Evolutionary conservation across 2,797 vertebrate genomes (phyloP), one percentile per base, ranked within the genome.

Genomic region (Hozukius guyotensis): DNA sequence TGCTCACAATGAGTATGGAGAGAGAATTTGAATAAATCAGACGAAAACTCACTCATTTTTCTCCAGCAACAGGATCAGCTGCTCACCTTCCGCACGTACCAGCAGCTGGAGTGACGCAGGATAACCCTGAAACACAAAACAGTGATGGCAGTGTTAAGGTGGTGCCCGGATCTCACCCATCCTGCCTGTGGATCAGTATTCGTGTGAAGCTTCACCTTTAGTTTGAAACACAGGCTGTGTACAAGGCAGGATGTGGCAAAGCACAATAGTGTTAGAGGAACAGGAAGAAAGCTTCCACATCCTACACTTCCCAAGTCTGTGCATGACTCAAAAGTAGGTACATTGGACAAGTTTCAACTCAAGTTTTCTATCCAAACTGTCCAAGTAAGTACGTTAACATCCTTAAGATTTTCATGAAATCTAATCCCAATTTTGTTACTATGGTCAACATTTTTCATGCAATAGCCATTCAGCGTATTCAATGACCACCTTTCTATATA

Each of bases 21-120:
- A 27, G 20, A 80, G 38, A 78, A 73, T 65, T 56, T 32, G 52
- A 74, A 79, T 53, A 5, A 77, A 80, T 75, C 46, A 24, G 14
- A 67, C 52, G 49, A 69, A 63, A 81, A 96, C 98, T 98, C 89
- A 99, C 98, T 97, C 95, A 24, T 99, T 99, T 93, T 97, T 97
- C 87, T 98, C 95, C 95, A 99, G 93, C 42, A 88, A 74, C 59
- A 99, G 90, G 94, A 97, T 93, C 89, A 99, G 94, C 72, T 92
- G 95, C 87, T 94, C 91, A 71, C 92, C 94, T 90, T 96, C 96
- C 29, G 93, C 95, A 81, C 83, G 91, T 74, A 99, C 91, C 85
- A 95, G 92, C 89, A 98, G 86, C 92, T 93, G 95, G 86, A 99
- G 91, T 73, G 93, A 91, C 7, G 94, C 92, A 63, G 98, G 97